Evolutionary conservation across 2,113 vertebrate species (phyloP).

Genomic region (Aphelocoma coerulescens): DNA sequence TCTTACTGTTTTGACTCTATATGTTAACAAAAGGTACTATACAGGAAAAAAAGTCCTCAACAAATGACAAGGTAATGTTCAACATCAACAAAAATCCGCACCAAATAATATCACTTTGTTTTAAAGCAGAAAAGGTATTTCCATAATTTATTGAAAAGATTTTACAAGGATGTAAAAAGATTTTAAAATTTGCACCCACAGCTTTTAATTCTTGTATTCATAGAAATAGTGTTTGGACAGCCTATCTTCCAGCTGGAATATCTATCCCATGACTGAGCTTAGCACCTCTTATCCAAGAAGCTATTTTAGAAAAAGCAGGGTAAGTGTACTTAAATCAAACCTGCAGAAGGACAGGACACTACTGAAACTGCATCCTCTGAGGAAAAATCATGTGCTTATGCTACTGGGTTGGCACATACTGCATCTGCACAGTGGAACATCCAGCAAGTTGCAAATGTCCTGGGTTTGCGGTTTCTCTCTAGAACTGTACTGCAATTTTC

Average conservation of each 20-base stretch:
- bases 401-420: neutral
- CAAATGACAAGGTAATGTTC: neutral
- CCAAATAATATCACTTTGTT: neutral
- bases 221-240: neutral
- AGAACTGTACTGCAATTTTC: neutral
- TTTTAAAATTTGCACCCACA: neutral
- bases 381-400: neutral
- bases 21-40: neutral
- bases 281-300: constrained; percentile 9
- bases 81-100: neutral
- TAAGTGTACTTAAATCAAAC: neutral
- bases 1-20: neutral
- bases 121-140: neutral
- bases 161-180: neutral
- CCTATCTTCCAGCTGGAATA: neutral
- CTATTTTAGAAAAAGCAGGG: constrained; percentile 10
- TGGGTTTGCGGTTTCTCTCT: neutral
- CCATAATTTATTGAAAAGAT: neutral
- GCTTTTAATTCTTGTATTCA: neutral
- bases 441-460: neutral
- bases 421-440: neutral
- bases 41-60: neutral
- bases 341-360: neutral
- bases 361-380: neutral
- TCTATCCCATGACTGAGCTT: constrained; percentile 7